Evolutionary conservation across 2,888 invertebrate species (phyloP).

Genomic region (Sarcophaga variegata): DNA sequence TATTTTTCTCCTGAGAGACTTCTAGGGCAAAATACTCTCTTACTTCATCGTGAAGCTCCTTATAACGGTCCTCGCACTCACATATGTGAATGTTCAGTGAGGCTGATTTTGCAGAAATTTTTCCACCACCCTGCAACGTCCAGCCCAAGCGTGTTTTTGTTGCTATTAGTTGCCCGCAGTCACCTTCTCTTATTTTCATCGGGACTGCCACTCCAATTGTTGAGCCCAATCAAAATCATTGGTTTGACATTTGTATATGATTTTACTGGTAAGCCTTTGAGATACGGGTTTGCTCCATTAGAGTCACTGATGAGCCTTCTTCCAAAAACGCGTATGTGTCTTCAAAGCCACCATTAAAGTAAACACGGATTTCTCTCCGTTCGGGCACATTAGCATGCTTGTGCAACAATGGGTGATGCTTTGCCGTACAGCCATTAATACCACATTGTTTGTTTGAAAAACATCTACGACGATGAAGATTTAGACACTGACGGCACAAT

Average conservation of each 20-base stretch:
- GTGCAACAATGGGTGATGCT: constrained; percentile 52
- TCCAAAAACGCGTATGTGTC: constrained; percentile 43
- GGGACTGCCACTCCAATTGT: constrained; percentile 48
- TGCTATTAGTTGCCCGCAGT: constrained; percentile 53
- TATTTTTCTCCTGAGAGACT: constrained; percentile 36
- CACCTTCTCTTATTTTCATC: constrained; percentile 56
- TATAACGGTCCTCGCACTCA: constrained; percentile 49
- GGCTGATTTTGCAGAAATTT: background rate
- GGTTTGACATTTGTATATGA: constrained; percentile 53
- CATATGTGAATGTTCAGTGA: constrained; percentile 61
- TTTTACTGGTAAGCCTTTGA: constrained; percentile 37
- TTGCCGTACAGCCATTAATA: constrained; percentile 25
- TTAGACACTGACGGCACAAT: constrained; percentile 42
- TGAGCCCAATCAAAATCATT: constrained; percentile 41
- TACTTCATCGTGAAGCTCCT: constrained; percentile 59
- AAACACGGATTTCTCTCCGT: constrained; percentile 11
- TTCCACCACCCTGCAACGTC: constrained; percentile 58
- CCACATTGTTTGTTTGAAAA: constrained; percentile 36
- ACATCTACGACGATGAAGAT: constrained; percentile 43
- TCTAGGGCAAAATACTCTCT: constrained; percentile 61
- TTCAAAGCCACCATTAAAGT: constrained; percentile 7
- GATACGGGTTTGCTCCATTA: constrained; percentile 44
- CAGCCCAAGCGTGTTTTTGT: constrained; percentile 63
- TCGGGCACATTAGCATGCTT: background rate
- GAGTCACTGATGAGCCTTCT: constrained; percentile 48